Percentiles rank a stretch among this genome's conserved stretches.
These are phyloP conservation scores for Liasis olivaceus DNA, from an alignment of 2,797 vertebrate genomes.

Conservation along the genomic window DNA sequence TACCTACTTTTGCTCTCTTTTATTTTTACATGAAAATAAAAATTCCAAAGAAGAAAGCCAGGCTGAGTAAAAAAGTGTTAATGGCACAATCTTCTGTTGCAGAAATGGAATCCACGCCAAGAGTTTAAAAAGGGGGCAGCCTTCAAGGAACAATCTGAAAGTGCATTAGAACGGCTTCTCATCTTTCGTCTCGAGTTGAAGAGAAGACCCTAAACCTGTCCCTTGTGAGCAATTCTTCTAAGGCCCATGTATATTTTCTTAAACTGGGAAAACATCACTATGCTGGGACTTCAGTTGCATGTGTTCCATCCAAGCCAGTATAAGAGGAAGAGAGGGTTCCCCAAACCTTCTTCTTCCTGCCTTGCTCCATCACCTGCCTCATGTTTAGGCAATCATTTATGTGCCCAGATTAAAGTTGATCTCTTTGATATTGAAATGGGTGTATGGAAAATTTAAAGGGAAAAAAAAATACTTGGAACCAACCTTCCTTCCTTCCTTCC, in stretches of 20 bases:
- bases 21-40: not conserved
- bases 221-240: slow-evolving; percentile 58
- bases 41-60: not conserved
- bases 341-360: not conserved
- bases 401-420: slow-evolving; percentile 50
- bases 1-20: not conserved
- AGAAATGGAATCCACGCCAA: slow-evolving; percentile 46
- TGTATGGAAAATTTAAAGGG: slow-evolving; percentile 45
- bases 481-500: too few relatives aligned
- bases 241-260: slow-evolving; percentile 45
- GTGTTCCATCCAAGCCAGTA: slow-evolving; percentile 47
- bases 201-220: slow-evolving; percentile 41
- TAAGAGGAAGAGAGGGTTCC: slow-evolving; percentile 23
- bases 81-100: not conserved
- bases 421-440: slow-evolving; percentile 12
- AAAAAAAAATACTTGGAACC: slow-evolving; percentile 29
- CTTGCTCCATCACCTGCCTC: not conserved
- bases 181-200: slow-evolving; percentile 44
- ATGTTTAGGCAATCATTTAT: slow-evolving; percentile 14
- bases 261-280: slow-evolving; percentile 38
- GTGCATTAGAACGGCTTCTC: slow-evolving; percentile 51
- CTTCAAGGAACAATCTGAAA: slow-evolving; percentile 20
- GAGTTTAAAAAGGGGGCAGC: slow-evolving; percentile 40
- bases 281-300: slow-evolving; percentile 23
- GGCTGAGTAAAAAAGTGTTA: not conserved